Percentiles rank a stretch among this genome's conserved stretches.
phyloP scores from a whole-genome alignment of 2,888 invertebrate genomes.

The Thymelicus lineola region DNA sequence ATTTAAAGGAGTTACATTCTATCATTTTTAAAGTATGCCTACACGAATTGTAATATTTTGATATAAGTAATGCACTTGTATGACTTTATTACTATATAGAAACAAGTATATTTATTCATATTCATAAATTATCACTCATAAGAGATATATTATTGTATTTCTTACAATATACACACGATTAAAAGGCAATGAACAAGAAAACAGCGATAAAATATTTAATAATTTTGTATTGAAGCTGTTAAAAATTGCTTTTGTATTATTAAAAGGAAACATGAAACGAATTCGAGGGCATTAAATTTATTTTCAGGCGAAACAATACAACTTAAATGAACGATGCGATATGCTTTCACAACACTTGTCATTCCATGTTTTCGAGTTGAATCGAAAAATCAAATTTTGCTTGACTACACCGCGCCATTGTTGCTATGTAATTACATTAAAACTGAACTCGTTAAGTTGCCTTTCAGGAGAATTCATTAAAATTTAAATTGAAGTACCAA shows the following conservation, averaged over 20 bases:
- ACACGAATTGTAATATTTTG: no score
- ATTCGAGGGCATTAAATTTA: constrained; percentile 26
- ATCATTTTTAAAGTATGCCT: no score
- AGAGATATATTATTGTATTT: no score
- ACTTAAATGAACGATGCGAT: constrained; percentile 22
- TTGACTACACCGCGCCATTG: constrained; percentile 44
- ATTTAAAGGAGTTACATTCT: no score
- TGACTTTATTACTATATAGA: no score
- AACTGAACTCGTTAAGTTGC: constrained; percentile 48
- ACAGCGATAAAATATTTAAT: constrained; percentile 27
- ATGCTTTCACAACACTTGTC: constrained; percentile 27
- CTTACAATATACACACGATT: no score
- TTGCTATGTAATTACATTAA: constrained; percentile 48
- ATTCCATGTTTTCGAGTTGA: constrained; percentile 46
- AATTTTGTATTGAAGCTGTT: constrained; percentile 25
- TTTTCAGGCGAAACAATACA: constrained; percentile 29
- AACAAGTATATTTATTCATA: no score
- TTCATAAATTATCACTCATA: no score
- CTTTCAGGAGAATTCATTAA: constrained; percentile 51
- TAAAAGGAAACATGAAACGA: constrained; percentile 16
- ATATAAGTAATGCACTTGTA: no score
- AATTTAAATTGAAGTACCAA: constrained; percentile 48
- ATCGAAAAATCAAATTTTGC: constrained; percentile 52
- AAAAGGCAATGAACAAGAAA: constrained; percentile 4
- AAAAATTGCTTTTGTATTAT: constrained; percentile 26